Percentiles rank a stretch among this genome's conserved stretches.
Conservation (phyloP, 2,113 vertebrate genomes). For the Microtus ochrogaster region DNA sequence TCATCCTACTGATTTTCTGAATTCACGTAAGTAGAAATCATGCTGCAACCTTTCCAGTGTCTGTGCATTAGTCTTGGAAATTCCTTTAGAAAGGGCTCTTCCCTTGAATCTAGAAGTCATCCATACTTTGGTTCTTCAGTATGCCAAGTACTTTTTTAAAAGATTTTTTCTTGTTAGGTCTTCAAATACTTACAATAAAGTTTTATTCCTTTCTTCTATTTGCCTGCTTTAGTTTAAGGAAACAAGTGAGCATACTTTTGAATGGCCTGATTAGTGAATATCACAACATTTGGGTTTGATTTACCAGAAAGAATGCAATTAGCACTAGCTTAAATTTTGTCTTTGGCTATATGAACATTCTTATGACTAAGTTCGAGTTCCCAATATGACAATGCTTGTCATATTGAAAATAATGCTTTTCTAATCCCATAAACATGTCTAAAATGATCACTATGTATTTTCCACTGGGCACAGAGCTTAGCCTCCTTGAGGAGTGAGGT, state of each 20-base stretch:
- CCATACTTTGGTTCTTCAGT: conserved; percentile 1
- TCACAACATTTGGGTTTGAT: conserved; percentile 58
- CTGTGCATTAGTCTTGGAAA: conserved; percentile 25
- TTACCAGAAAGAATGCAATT: conserved; percentile 48
- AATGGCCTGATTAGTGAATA: conserved; percentile 29
- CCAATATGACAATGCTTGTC: neutral
- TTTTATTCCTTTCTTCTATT: conserved; percentile 4
- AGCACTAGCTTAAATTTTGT: conserved; percentile 20
- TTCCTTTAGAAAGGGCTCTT: neutral
- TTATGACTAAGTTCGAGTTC: conserved; percentile 42
- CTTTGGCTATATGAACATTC: conserved; percentile 36
- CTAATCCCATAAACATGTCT: neutral
- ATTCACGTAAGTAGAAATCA: neutral
- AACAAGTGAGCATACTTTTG: conserved; percentile 3
- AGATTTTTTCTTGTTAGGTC: neutral
- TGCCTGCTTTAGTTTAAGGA: conserved; percentile 23
- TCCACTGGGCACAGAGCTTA: neutral
- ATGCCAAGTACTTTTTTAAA: conserved; percentile 46
- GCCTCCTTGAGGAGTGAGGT: neutral
- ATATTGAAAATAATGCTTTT: conserved; percentile 7
- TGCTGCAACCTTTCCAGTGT: neutral
- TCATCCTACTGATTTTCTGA: neutral
- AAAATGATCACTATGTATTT: conserved; percentile 33
- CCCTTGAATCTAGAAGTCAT: neutral
- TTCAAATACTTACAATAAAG: conserved; percentile 46